Base-by-base conservation (phyloP, 2,888 invertebrate species). In the Drosophila demipolita region DNA sequence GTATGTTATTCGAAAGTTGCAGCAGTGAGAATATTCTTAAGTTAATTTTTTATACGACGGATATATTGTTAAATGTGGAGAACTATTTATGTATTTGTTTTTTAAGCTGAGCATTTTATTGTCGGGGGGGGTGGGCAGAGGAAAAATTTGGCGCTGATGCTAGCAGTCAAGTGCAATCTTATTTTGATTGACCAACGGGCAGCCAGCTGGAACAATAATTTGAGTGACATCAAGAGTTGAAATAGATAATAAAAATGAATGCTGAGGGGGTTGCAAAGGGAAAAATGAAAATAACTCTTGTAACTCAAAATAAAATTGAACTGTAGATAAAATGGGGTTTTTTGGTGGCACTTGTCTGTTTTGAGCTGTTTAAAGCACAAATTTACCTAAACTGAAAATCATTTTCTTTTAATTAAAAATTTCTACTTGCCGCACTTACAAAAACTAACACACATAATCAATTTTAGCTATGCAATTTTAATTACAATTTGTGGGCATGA, bases 351-450 rank as follows among this genome's bases (percentile, higher is more conserved):
- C 59, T 59, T 45, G 38, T n/a, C 49, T 53, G 54, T 53, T 36
- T 61, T 57, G 49, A 26, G 65, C 26, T 40, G 60, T 72, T 78
- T 78, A 80, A 80, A 76, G 76, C 70, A 23, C 2, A 74, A 49
- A 82, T 75, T 76, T 84, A 76, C 74, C 82, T 73, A 71, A 84
- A 84, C 71, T 87, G 75, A 84, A 89, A 82, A 85, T 83, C 87
- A 90, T 90, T 90, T 90, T 80, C 83, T 85, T 88, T 85, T 85
- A 85, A 85, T 85, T 85, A 90, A 90, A 85, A 85, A 80, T 73
- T 80, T 87, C 86, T 80, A 86, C 90, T 88, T 80, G 80, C 70
- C 68, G 77, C 83, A 82, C 84, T 76, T 88, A 66, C 87, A 64
- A 78, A 82, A 79, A 81, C 82, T 74, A 81, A 84, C 67, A 67